These are phyloP conservation scores for Osmoderma eremita DNA, from an alignment of 2,888 invertebrate species.

Conservation along the genomic window DNA sequence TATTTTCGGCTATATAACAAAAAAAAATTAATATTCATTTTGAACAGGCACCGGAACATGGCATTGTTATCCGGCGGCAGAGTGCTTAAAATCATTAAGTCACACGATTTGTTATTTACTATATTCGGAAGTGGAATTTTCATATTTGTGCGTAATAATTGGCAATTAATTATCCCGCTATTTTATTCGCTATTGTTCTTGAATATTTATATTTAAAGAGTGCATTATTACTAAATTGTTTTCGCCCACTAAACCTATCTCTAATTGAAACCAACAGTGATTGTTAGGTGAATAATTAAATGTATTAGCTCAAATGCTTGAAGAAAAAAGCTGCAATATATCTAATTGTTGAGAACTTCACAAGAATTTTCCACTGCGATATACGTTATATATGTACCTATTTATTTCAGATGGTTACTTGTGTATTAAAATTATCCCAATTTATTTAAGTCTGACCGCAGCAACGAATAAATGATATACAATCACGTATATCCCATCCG, in stretches of 20 bases:
- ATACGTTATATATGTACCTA: no score
- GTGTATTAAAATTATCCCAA: slow-evolving; percentile 23
- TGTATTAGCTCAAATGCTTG: no score
- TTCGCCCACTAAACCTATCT: no score
- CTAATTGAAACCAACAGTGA: no score
- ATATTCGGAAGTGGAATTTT: slow-evolving; percentile 4
- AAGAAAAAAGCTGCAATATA: no score
- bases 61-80: slow-evolving; percentile 8
- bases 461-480: slow-evolving; percentile 21
- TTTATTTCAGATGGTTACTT: no score
- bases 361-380: no score
- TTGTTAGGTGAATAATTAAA: no score
- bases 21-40: slow-evolving; percentile 32
- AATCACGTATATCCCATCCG: slow-evolving; percentile 16
- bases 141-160: not conserved
- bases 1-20: slow-evolving; percentile 24
- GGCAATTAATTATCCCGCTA: not conserved
- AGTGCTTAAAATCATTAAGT: slow-evolving; percentile 22
- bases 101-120: slow-evolving; percentile 17
- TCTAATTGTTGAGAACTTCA: no score
- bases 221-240: no score
- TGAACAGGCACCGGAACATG: slow-evolving; percentile 23
- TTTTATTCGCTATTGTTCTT: no score
- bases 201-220: no score
- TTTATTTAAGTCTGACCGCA: slow-evolving; percentile 26